These are phyloP conservation scores for Grammomys dolichurus DNA, from an alignment of 2,113 vertebrate genomes.

Conservation along the genomic window DNA sequence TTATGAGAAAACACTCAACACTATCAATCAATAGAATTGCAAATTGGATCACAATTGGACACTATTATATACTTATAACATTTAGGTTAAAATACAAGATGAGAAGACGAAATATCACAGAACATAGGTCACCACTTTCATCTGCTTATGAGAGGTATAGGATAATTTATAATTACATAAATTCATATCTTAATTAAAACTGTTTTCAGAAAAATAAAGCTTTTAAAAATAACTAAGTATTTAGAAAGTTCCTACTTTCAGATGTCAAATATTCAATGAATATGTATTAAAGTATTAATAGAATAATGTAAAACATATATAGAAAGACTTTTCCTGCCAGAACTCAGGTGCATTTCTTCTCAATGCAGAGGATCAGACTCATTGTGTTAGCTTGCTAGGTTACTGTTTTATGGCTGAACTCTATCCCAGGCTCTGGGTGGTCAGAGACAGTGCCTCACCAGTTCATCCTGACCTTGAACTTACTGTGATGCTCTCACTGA, in stretches of 20 bases:
- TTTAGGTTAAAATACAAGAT: neutral
- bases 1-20: neutral
- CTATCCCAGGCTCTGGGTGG: neutral
- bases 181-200: neutral
- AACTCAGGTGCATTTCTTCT: neutral
- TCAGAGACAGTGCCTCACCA: neutral
- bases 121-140: neutral
- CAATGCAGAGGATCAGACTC: neutral
- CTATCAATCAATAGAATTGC: neutral
- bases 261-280: neutral
- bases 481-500: neutral
- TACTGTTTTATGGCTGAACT: neutral
- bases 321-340: neutral
- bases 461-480: neutral
- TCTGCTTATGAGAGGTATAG: neutral
- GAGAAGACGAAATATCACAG: neutral
- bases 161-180: neutral
- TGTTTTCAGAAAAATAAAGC: neutral
- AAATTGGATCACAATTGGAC: neutral
- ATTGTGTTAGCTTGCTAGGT: neutral
- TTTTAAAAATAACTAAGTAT: neutral
- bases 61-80: neutral
- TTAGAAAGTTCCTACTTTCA: neutral
- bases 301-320: neutral
- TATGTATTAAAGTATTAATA: neutral